Percentiles rank a stretch among this genome's conserved stretches.
These are phyloP conservation scores for Drosophila limbata DNA, from an alignment of 2,888 invertebrate genomes.

Conservation along the genomic window DNA sequence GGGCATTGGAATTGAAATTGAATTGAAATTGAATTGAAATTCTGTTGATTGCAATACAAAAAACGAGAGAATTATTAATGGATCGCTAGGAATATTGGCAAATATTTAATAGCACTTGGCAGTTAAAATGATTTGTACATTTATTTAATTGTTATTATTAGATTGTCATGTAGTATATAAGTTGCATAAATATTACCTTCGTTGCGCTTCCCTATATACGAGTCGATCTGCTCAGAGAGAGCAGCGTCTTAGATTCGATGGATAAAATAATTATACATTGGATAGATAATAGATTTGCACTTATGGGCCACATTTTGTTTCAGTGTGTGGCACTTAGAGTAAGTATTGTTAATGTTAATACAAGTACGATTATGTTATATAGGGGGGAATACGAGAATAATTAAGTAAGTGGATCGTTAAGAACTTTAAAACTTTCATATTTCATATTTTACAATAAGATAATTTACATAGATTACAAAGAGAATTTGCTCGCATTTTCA, in stretches of 20 bases:
- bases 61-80: slow-evolving; percentile 33
- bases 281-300: slow-evolving; percentile 42
- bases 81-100: slow-evolving; percentile 56
- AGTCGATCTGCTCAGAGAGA: slow-evolving; percentile 19
- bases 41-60: slow-evolving; percentile 13
- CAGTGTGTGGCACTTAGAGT: slow-evolving; percentile 18
- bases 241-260: slow-evolving; percentile 39
- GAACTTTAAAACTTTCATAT: slow-evolving; percentile 51
- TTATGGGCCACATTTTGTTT: slow-evolving; percentile 14
- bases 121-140: slow-evolving; percentile 34
- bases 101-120: too few species aligned
- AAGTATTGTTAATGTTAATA: slow-evolving; percentile 13
- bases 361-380: slow-evolving; percentile 1
- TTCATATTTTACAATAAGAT: slow-evolving; percentile 52
- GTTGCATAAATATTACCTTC: slow-evolving; percentile 72
- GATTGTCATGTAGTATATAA: slow-evolving; percentile 37
- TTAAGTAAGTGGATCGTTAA: slow-evolving; percentile 25
- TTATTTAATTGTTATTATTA: slow-evolving; percentile 13
- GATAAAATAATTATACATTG: slow-evolving; percentile 42
- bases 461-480: slow-evolving; percentile 69
- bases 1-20: slow-evolving; percentile 33
- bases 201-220: slow-evolving; percentile 43
- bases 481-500: slow-evolving; percentile 31
- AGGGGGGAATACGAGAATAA: slow-evolving; percentile 35
- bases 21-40: slow-evolving; percentile 29